Evolutionary conservation across 2,888 invertebrate species (phyloP).

Genomic region (Aspidiotus rigidus): DNA sequence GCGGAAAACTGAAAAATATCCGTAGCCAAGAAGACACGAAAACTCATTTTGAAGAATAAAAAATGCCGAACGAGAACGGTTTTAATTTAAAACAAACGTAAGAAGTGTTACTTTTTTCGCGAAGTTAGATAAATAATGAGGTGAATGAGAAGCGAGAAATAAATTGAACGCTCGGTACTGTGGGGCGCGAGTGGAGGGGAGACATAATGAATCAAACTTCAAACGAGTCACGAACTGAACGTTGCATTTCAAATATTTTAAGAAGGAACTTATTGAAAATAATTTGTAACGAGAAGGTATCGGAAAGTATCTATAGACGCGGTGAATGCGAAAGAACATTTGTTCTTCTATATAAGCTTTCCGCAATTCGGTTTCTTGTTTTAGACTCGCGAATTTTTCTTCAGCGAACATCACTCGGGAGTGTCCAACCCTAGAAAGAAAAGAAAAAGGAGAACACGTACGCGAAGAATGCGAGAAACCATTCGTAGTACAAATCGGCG

Average conservation of each 20-base stretch:
- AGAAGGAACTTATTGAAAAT: conserved; percentile 1
- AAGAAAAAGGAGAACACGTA: background rate
- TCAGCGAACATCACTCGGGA: too few species aligned
- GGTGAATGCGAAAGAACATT: background rate
- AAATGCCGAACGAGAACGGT: background rate
- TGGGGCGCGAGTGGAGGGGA: background rate
- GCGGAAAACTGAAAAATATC: too few species aligned
- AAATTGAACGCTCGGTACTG: background rate
- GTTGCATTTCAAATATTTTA: background rate
- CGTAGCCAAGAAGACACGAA: background rate
- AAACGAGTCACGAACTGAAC: conserved; percentile 1
- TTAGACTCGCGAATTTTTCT: conserved; percentile 1
- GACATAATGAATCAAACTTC: conserved; percentile 2
- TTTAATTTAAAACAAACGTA: background rate
- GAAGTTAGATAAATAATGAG: background rate
- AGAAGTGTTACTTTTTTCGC: background rate
- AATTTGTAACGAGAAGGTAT: background rate
- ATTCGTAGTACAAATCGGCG: background rate
- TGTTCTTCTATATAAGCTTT: background rate
- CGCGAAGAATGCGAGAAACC: background rate
- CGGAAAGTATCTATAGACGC: background rate
- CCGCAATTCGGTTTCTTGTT: background rate
- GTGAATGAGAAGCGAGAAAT: conserved; percentile 1
- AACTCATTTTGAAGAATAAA: background rate
- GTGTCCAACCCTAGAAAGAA: background rate